Percentiles rank a stretch among this genome's conserved stretches.
These are phyloP conservation scores for Sapayoa aenigma DNA, from an alignment of 2,113 vertebrate species.

Conservation along the genomic window DNA sequence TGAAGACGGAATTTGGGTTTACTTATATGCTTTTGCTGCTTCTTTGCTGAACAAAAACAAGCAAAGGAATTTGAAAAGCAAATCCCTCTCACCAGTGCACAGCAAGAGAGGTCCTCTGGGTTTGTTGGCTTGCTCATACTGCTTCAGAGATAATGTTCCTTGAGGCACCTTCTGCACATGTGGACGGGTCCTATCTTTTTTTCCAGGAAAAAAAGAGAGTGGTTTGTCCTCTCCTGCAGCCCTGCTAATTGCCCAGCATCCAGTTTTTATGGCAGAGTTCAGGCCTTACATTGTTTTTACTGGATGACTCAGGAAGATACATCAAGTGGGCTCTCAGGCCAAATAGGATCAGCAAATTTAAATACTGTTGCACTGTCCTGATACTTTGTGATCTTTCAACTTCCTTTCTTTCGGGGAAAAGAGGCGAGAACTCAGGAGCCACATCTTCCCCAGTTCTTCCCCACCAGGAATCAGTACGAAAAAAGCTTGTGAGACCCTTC, in stretches of 20 bases:
- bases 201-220: background rate
- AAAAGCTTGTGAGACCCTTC: background rate
- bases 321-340: background rate
- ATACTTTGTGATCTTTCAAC: background rate
- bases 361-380: background rate
- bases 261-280: background rate
- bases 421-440: background rate
- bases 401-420: background rate
- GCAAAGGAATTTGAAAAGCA: background rate
- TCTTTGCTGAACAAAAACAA: background rate
- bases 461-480: accelerated
- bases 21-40: background rate
- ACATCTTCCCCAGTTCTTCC: background rate
- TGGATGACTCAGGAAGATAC: background rate
- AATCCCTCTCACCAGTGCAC: background rate
- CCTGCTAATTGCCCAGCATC: background rate
- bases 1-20: background rate
- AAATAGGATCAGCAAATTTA: background rate
- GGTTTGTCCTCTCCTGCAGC: background rate
- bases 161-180: background rate
- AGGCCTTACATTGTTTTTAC: background rate
- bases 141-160: background rate
- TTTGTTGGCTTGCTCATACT: background rate
- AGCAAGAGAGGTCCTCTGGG: background rate
- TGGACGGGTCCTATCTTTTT: background rate